Percentiles rank a stretch among this genome's conserved stretches.
phyloP scores from a whole-genome alignment of 2,797 vertebrate genomes.

The Catamblyrhynchus diadema region DNA sequence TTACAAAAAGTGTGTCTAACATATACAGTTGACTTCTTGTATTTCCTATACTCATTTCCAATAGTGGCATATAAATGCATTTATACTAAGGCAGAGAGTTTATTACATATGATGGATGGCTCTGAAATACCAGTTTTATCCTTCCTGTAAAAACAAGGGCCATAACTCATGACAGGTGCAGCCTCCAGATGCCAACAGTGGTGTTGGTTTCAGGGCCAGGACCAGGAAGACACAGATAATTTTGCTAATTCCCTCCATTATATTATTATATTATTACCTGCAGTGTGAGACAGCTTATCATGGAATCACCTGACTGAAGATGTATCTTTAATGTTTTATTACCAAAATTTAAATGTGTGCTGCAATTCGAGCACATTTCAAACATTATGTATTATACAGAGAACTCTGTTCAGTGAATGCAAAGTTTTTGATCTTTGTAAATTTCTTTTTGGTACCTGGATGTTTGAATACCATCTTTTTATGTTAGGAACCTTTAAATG shows the following conservation, averaged over 20 bases:
- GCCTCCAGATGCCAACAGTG: conserved; percentile 29
- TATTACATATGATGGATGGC: conserved; percentile 31
- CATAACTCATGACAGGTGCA: conserved; percentile 39
- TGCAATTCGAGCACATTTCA: not conserved
- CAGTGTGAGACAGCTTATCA: not conserved
- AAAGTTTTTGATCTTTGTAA: not conserved
- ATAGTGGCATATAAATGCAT: conserved; percentile 34
- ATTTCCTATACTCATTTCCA: conserved; percentile 40
- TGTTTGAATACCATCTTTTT: not conserved
- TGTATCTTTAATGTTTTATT: not conserved
- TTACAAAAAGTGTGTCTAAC: conserved; percentile 54
- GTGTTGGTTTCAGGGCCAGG: conserved; percentile 24
- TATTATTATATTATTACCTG: not conserved
- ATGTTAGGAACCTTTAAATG: not conserved
- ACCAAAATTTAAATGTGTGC: not conserved
- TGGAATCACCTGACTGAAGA: not conserved
- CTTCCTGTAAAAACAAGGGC: conserved; percentile 21
- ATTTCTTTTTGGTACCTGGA: not conserved
- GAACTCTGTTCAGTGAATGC: not conserved
- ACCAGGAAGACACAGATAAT: not conserved
- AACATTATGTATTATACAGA: not conserved
- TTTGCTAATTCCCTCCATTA: conserved; percentile 15
- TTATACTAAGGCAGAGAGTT: conserved; percentile 8
- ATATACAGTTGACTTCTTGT: conserved; percentile 47
- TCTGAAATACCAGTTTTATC: conserved; percentile 26